Percentiles rank a stretch among this genome's conserved stretches.
These are phyloP conservation scores for Antitype chi DNA, from an alignment of 2,888 invertebrate genomes.

Conservation along the genomic window DNA sequence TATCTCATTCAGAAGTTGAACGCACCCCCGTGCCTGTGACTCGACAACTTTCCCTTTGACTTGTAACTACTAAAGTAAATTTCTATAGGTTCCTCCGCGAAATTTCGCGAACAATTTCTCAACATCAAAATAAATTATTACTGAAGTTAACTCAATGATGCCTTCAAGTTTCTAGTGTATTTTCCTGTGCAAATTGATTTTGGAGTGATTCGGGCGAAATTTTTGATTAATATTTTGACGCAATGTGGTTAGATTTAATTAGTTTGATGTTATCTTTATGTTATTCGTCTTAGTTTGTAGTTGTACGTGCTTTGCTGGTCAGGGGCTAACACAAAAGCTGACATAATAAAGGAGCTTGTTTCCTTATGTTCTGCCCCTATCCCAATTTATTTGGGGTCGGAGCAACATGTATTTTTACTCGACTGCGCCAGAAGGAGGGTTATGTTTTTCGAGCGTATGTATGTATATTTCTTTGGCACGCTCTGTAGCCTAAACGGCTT, in stretches of 20 bases:
- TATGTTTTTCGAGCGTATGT: too few relatives aligned
- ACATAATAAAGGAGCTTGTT: neutral
- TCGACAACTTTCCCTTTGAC: constrained; percentile 59
- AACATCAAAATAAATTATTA: constrained; percentile 63
- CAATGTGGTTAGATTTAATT: constrained; percentile 19
- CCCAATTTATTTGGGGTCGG: too few relatives aligned
- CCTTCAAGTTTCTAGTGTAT: constrained; percentile 47
- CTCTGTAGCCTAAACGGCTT: too few relatives aligned
- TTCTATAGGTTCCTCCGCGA: constrained; percentile 55
- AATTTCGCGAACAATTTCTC: constrained; percentile 62
- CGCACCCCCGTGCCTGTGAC: constrained; percentile 43
- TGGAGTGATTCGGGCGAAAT: constrained; percentile 40
- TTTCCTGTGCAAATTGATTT: constrained; percentile 57
- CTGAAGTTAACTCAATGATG: constrained; percentile 53
- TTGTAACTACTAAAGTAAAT: constrained; percentile 52
- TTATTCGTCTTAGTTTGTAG: neutral
- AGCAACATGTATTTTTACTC: too few relatives aligned
- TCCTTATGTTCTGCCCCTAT: too few relatives aligned
- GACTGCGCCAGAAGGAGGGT: too few relatives aligned
- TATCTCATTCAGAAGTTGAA: constrained; percentile 60
- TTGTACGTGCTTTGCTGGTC: neutral
- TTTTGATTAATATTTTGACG: constrained; percentile 39
- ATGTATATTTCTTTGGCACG: too few relatives aligned
- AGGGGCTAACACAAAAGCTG: too few relatives aligned
- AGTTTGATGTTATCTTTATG: constrained; percentile 12